These are phyloP conservation scores for Danio aesculapii DNA, from an alignment of 2,797 vertebrate genomes.

Conservation along the genomic window DNA sequence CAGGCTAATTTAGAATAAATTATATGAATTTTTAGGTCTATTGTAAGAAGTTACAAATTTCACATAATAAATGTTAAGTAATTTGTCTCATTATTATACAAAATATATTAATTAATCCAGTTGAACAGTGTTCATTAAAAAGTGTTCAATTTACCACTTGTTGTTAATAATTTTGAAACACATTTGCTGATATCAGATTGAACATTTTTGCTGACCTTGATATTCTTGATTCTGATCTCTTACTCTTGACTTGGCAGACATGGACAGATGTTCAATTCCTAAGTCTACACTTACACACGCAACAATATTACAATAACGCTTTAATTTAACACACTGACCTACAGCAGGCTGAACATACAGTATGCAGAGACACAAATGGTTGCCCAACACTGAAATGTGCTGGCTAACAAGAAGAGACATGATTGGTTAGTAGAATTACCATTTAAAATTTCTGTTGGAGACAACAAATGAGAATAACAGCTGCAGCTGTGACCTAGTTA, in stretches of 20 bases:
- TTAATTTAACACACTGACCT: slow-evolving; percentile 12
- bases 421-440: slow-evolving; percentile 50
- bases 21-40: not conserved
- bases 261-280: not conserved
- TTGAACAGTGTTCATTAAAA: not conserved
- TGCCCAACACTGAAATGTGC: slow-evolving; percentile 30
- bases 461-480: slow-evolving; percentile 44
- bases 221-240: not conserved
- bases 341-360: not conserved
- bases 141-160: too few species aligned
- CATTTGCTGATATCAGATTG: not conserved
- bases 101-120: not conserved
- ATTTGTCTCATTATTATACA: not conserved
- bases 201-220: not conserved
- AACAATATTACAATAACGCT: not conserved
- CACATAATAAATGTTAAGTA: not conserved
- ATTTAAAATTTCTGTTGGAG: not conserved
- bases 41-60: not conserved
- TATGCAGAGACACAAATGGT: slow-evolving; percentile 19
- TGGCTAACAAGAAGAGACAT: slow-evolving; percentile 16
- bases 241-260: slow-evolving; percentile 5
- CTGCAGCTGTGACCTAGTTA: slow-evolving; percentile 56
- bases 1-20: not conserved
- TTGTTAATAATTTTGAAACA: not conserved
- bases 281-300: not conserved